A percentile compares a stretch with the other conserved stretches of the same genome.
Conservation (phyloP, 2,888 invertebrate genomes). For the Brassicogethes aeneus region DNA sequence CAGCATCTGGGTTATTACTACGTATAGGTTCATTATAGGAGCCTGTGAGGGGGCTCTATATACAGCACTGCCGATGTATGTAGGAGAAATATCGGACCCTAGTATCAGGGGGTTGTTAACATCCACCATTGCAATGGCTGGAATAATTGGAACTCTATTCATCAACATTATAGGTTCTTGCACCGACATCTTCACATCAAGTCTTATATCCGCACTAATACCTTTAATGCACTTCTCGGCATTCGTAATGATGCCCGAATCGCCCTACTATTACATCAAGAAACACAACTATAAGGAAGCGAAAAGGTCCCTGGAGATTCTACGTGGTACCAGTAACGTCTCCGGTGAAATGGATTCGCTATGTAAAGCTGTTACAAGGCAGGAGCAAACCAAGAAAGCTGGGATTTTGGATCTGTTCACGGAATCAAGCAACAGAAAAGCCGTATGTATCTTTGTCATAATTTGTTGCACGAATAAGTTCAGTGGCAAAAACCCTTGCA, state of each 20-base stretch:
- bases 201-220: conserved; percentile 48
- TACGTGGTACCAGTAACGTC: conserved; percentile 45
- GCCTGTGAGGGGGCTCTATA: conserved; percentile 43
- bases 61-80: conserved; percentile 46
- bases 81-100: conserved; percentile 51
- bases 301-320: conserved; percentile 44
- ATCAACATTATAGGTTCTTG: conserved; percentile 54
- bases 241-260: conserved; percentile 59
- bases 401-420: conserved; percentile 45
- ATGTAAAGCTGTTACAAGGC: conserved; percentile 32
- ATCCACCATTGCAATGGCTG: conserved; percentile 48
- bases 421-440: conserved; percentile 50
- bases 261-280: conserved; percentile 45
- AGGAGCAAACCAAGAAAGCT: conserved; percentile 43
- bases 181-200: conserved; percentile 47
- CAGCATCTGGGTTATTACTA: conserved; percentile 48
- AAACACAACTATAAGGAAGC: conserved; percentile 41
- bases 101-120: conserved; percentile 51
- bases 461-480: conserved; percentile 55
- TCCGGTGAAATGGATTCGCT: conserved; percentile 43
- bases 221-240: conserved; percentile 49
- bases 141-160: conserved; percentile 50
- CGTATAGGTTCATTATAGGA: conserved; percentile 39
- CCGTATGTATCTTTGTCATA: conserved; percentile 50
- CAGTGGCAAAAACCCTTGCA: conserved; percentile 54